Percentiles rank a stretch among this genome's conserved stretches.
phyloP scores from a whole-genome alignment of 2,888 invertebrate genomes.

The Andrena hattorfiana region DNA sequence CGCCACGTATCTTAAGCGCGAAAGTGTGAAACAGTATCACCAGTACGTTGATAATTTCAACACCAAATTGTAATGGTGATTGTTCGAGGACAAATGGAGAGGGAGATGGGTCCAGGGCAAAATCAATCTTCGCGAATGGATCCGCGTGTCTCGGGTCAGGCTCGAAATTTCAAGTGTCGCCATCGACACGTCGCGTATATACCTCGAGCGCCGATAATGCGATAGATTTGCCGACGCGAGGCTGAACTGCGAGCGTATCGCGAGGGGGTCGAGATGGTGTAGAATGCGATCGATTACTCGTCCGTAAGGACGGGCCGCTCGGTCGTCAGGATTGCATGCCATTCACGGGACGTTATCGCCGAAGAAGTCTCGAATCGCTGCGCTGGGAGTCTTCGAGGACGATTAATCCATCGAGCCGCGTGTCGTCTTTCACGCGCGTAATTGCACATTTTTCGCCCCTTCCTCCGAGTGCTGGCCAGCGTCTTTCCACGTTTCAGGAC shows the following conservation, averaged over 20 bases:
- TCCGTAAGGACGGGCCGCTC: slow-evolving; percentile 35
- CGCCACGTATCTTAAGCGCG: no score
- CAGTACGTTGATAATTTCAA: background rate
- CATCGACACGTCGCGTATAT: slow-evolving; percentile 40
- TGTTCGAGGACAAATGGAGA: background rate
- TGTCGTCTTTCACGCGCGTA: slow-evolving; percentile 27
- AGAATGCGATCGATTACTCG: slow-evolving; percentile 55
- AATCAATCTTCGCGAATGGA: slow-evolving; percentile 31
- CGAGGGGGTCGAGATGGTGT: background rate
- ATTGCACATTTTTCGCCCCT: slow-evolving; percentile 10
- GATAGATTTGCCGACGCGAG: slow-evolving; percentile 46
- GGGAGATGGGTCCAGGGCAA: background rate
- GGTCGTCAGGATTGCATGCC: slow-evolving; percentile 46
- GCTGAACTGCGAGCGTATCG: slow-evolving; percentile 22
- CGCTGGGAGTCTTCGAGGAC: slow-evolving; percentile 1
- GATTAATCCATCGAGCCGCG: slow-evolving; percentile 29
- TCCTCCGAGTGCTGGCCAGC: background rate
- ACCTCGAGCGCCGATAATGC: slow-evolving; percentile 43
- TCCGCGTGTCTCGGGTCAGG: slow-evolving; percentile 33
- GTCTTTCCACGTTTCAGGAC: background rate
- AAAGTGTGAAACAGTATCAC: background rate
- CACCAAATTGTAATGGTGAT: background rate
- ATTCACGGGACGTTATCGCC: slow-evolving; percentile 37
- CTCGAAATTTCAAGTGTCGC: slow-evolving; percentile 48
- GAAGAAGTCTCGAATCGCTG: slow-evolving; percentile 17